Evolutionary conservation across 2,113 vertebrate species (phyloP).

Genomic region (Aphelocoma coerulescens): DNA sequence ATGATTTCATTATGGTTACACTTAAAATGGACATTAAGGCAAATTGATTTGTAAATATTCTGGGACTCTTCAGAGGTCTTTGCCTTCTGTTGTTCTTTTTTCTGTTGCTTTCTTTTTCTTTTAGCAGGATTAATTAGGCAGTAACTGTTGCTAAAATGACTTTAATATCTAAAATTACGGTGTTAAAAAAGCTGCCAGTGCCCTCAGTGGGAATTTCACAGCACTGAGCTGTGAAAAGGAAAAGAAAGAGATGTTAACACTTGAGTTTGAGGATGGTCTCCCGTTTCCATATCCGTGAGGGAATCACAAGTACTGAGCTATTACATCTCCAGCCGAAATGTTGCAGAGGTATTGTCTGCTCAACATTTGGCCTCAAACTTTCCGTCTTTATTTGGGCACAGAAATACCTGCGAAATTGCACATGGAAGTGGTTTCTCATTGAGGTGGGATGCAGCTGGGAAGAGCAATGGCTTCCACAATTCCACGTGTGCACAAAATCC

Average conservation of each 20-base stretch:
- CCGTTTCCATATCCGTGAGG: neutral
- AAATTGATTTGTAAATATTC: neutral
- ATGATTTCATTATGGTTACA: neutral
- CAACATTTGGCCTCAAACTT: neutral
- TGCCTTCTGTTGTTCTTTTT: neutral
- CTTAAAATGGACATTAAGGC: neutral
- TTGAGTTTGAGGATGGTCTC: neutral
- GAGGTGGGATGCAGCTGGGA: neutral
- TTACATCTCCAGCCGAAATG: neutral
- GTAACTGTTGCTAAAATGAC: neutral
- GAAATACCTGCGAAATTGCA: neutral
- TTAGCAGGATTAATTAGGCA: neutral
- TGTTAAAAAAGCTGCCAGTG: neutral
- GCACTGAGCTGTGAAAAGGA: neutral
- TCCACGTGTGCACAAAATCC: neutral
- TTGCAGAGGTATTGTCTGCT: neutral
- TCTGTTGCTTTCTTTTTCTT: neutral
- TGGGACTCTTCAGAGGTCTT: neutral
- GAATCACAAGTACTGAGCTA: neutral
- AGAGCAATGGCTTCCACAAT: neutral
- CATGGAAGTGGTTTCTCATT: neutral
- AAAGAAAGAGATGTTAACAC: neutral
- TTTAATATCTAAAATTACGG: neutral
- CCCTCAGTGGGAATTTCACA: neutral
- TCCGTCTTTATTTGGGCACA: neutral